These are phyloP conservation scores for Armadillidium nasatum DNA, from an alignment of 1,140 invertebrate genomes.

Conservation along the genomic window DNA sequence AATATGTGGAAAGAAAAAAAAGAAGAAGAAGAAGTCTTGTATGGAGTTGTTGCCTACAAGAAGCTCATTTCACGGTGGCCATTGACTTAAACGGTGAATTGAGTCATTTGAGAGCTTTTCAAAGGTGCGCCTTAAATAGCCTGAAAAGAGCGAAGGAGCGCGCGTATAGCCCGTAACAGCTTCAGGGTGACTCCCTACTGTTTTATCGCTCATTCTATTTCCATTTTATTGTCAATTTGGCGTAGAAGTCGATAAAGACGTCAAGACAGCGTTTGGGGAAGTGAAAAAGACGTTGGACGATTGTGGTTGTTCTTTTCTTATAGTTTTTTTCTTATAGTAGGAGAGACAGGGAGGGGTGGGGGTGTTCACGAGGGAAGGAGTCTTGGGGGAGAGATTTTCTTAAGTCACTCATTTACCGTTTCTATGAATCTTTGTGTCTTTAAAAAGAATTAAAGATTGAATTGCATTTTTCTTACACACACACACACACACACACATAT, in stretches of 20 bases:
- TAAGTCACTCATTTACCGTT: no score
- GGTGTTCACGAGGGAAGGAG: no score
- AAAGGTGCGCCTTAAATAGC: not conserved
- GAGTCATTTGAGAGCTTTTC: not conserved
- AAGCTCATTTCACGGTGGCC: constrained; percentile 5
- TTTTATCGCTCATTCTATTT: not conserved
- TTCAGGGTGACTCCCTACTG: not conserved
- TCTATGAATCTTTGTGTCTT: no score
- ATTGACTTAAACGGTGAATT: not conserved
- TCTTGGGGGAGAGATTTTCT: no score
- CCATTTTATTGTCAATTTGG: constrained; percentile 13
- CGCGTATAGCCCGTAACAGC: not conserved
- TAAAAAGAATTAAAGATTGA: no score
- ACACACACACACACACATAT: no score
- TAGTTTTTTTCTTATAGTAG: not conserved
- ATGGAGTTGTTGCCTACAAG: not conserved
- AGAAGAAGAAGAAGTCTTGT: not conserved
- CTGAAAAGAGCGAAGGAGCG: not conserved
- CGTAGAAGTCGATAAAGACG: not conserved
- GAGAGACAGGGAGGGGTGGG: no score
- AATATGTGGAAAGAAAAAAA: not conserved
- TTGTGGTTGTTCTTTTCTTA: not conserved
- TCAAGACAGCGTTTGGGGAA: not conserved
- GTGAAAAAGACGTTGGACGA: not conserved
- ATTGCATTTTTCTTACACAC: no score